These are phyloP conservation scores for Clarias magur DNA, from an alignment of 2,113 vertebrate genomes.

Conservation along the genomic window DNA sequence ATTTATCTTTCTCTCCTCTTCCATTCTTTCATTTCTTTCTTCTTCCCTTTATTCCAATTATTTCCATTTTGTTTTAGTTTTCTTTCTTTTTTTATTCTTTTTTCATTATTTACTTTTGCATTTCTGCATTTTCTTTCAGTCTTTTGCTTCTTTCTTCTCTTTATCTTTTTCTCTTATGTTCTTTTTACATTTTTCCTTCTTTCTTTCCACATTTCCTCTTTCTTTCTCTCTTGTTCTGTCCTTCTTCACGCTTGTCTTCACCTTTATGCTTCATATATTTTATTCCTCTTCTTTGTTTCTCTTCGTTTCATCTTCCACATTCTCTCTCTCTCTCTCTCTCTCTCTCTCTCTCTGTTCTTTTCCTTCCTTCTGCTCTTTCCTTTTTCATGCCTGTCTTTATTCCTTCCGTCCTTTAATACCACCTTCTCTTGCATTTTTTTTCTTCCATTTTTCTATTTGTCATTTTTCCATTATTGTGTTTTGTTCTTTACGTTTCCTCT, in stretches of 20 bases:
- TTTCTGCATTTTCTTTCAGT: neutral
- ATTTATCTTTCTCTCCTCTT: neutral
- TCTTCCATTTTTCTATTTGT: neutral
- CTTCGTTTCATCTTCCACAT: neutral
- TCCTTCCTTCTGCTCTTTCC: neutral
- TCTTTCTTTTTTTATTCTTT: neutral
- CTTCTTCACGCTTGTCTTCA: neutral
- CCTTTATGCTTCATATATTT: neutral
- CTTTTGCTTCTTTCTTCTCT: neutral
- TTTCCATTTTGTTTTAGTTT: neutral
- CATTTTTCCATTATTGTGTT: neutral
- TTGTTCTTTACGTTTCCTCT: neutral
- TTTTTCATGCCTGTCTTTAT: neutral
- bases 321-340: neutral
- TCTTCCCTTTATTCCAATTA: neutral
- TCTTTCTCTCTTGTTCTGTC: too few species aligned
- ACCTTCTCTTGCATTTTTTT: neutral
- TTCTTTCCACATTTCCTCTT: neutral
- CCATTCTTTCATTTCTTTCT: neutral
- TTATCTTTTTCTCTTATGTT: neutral
- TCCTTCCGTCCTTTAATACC: neutral
- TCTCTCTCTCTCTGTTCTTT: neutral
- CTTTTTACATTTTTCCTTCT: neutral
- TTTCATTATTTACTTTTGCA: rapidly evolving
- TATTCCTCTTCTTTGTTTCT: neutral